Percentiles rank a stretch among this genome's conserved stretches.
Evolutionary conservation across 1,140 invertebrate species (phyloP).

Genomic region (Ectropis grisescens): DNA sequence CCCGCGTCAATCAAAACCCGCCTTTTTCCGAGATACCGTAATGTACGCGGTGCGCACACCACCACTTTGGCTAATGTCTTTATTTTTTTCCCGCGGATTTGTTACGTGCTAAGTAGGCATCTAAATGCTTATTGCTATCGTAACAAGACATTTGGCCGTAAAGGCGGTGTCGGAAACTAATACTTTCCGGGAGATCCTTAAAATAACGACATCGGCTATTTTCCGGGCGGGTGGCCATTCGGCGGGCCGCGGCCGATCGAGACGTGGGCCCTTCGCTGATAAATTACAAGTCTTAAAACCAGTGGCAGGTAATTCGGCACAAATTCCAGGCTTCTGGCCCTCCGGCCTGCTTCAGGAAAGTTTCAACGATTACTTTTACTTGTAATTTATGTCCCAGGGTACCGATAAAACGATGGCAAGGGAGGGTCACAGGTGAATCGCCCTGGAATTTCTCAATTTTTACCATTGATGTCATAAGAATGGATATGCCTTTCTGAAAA

Average conservation of each 20-base stretch:
- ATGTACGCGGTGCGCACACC: slow-evolving; percentile 20
- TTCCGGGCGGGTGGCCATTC: slow-evolving; percentile 21
- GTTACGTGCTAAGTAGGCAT: slow-evolving; percentile 10
- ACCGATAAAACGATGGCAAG: slow-evolving; percentile 37
- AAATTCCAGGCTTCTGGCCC: slow-evolving; percentile 38
- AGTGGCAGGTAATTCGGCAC: slow-evolving; percentile 55
- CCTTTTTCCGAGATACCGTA: slow-evolving; percentile 47
- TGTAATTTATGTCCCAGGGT: slow-evolving; percentile 53
- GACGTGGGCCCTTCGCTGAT: slow-evolving; percentile 32
- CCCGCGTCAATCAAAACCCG: slow-evolving; percentile 60
- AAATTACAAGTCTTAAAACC: slow-evolving; percentile 61
- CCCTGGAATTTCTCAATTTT: slow-evolving; percentile 18
- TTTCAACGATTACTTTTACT: slow-evolving; percentile 60
- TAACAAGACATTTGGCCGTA: slow-evolving; percentile 8
- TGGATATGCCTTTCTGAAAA: too few species aligned
- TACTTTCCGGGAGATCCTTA: slow-evolving; percentile 19
- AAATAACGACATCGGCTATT: slow-evolving; percentile 36
- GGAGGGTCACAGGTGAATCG: slow-evolving; percentile 38
- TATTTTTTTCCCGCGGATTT: slow-evolving; percentile 12
- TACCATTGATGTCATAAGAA: slow-evolving; percentile 1
- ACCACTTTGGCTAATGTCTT: slow-evolving; percentile 28
- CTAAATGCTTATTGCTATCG: slow-evolving; percentile 14
- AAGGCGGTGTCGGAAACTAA: slow-evolving; percentile 11
- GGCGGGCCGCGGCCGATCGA: slow-evolving; percentile 36
- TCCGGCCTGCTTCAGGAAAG: slow-evolving; percentile 35